Base-by-base conservation (phyloP, 2,113 vertebrate species). In the Eulemur macaco region DNA sequence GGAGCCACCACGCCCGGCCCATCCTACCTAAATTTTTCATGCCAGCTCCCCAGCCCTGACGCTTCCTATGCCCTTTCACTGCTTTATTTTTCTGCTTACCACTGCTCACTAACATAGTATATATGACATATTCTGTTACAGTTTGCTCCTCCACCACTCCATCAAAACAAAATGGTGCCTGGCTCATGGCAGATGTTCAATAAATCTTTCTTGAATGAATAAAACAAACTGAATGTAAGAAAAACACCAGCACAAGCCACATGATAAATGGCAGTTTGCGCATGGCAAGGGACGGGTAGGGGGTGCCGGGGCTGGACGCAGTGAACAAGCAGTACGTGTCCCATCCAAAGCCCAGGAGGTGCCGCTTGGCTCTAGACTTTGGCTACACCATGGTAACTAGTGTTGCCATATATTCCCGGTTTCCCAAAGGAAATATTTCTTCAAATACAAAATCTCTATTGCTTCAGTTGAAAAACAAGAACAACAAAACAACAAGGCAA, bases 81-180 rank as follows among this genome's bases (percentile, higher is more conserved):
- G 29, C 77, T 83, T 27, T 18, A 37, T 54, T 58, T 78, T 73
- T 82, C 90, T 63, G 80, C 81, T 86, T n/a, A 27, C 50, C 81
- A 56, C 29, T 8, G 27, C 37, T 15, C 60, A 76, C 66, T 37
- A 68, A 25, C 34, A 25, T 42, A 71, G 7, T 1, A 12, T 37
- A 27, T 18, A 50, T 66, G 39, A 56, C 3, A 9, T 13, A 27
- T 27, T 56, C 52, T 58, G 34, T 15, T 86, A 45, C 8, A 47
- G 6, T 27, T 31, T 82, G 0, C 27, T 52, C 27, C 31, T 31
- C 42, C 42, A 37, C 17, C 5, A n/a, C 13, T 39, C 42, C 56
- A 50, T 56, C 58, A 42, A 63, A 86, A 60, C n/a, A n/a, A 21
- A 89, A 77, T 8, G 84, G 64, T 31, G 3, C 45, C 45, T 63